These are phyloP conservation scores for Cynopterus sphinx DNA, from an alignment of 2,797 vertebrate genomes.

Conservation along the genomic window DNA sequence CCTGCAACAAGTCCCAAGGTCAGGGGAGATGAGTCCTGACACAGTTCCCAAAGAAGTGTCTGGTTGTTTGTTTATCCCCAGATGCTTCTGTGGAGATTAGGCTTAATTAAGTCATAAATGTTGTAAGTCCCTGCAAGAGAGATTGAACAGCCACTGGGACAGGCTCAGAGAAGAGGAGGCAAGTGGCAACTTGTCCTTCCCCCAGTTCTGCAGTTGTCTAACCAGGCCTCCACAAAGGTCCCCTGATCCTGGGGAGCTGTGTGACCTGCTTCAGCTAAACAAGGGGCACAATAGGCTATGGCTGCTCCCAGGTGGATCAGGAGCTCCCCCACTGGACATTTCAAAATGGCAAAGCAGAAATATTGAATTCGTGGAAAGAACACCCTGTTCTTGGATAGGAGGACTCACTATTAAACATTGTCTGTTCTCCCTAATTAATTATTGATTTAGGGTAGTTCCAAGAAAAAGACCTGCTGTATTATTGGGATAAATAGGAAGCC, in stretches of 20 bases:
- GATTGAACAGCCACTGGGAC: background rate
- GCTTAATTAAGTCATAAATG: background rate
- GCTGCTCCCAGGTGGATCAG: background rate
- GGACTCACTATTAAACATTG: background rate
- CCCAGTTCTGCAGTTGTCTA: background rate
- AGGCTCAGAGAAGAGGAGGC: background rate
- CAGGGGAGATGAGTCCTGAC: background rate
- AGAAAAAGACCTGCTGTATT: background rate
- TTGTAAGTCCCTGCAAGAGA: background rate
- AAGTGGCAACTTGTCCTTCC: background rate
- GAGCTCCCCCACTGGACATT: background rate
- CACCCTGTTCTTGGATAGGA: background rate
- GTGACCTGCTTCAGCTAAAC: background rate
- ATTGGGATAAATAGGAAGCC: background rate
- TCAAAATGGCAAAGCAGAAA: background rate
- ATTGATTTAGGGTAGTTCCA: background rate
- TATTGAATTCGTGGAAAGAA: background rate
- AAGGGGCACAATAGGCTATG: accelerated
- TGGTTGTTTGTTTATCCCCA: background rate
- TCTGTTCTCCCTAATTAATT: background rate
- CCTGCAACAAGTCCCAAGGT: background rate
- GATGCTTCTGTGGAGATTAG: background rate
- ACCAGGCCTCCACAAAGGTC: background rate
- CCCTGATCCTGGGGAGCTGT: background rate
- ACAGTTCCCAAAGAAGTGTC: background rate